phyloP scores from a whole-genome alignment of 2,888 invertebrate species.

The Cacoxenus indagator region DNA sequence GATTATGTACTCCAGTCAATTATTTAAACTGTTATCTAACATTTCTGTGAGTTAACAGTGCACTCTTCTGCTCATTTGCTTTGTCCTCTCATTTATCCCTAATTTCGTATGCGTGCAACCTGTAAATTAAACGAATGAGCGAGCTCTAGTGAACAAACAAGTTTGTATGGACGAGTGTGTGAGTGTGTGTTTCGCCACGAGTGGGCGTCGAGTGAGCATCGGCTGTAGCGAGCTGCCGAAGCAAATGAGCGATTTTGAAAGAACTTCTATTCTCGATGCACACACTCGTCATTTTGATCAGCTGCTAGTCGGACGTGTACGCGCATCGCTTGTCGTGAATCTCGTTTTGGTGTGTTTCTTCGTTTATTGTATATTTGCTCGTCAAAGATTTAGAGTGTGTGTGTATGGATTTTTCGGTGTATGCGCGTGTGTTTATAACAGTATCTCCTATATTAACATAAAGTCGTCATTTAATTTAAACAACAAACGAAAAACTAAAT shows the following conservation, averaged over 20 bases:
- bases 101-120: too few relatives aligned
- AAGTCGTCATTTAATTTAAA: conserved; percentile 37
- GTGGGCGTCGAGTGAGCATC: too few relatives aligned
- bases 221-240: neutral
- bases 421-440: conserved; percentile 35
- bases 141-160: too few relatives aligned
- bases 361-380: conserved; percentile 27
- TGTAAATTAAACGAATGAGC: too few relatives aligned
- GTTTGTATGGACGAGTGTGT: too few relatives aligned
- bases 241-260: neutral
- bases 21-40: too few relatives aligned
- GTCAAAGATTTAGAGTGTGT: conserved; percentile 35
- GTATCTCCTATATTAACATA: conserved; percentile 42
- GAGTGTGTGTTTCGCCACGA: too few relatives aligned
- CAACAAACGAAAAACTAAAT: conserved; percentile 19
- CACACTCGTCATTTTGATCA: conserved; percentile 61
- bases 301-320: conserved; percentile 61
- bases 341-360: conserved; percentile 31
- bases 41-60: too few relatives aligned
- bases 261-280: neutral
- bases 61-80: too few relatives aligned
- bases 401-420: conserved; percentile 33
- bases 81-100: too few relatives aligned
- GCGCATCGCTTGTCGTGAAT: conserved; percentile 45
- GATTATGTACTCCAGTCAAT: too few relatives aligned